Conservation (phyloP, 1,140 invertebrate genomes). For the Cotesia glomerata region DNA sequence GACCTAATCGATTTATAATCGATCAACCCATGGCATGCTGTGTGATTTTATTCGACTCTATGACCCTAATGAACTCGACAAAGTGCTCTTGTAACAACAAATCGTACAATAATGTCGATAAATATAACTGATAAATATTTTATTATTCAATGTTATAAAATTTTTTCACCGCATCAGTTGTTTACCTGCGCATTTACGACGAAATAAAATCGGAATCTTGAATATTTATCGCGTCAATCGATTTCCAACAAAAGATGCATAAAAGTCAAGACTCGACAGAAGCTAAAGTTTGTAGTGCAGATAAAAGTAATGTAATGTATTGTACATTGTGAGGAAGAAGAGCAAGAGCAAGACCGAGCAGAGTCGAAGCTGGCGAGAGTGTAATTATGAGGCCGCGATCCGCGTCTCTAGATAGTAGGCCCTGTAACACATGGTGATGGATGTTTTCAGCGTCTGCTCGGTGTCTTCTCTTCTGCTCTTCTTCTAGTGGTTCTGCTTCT, state of each 20-base stretch:
- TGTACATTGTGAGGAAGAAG: conserved; percentile 11
- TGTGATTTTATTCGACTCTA: neutral
- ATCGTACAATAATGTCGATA: neutral
- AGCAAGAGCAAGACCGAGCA: conserved; percentile 21
- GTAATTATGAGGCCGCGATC: conserved; percentile 64
- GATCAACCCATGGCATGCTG: conserved; percentile 14
- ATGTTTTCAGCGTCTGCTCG: conserved; percentile 64
- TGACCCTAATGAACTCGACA: conserved; percentile 16
- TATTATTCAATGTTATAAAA: neutral
- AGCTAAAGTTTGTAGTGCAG: no score
- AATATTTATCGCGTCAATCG: neutral
- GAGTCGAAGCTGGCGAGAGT: conserved; percentile 45
- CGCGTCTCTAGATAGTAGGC: conserved; percentile 56
- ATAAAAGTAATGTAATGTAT: no score
- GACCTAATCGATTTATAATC: conserved; percentile 39
- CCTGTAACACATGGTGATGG: conserved; percentile 51
- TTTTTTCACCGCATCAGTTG: no score
- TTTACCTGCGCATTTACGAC: no score
- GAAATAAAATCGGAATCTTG: no score
- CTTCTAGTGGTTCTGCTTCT: conserved; percentile 22
- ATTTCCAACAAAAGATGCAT: no score
- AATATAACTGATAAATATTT: neutral
- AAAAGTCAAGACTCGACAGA: no score
- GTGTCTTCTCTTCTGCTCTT: conserved; percentile 44
- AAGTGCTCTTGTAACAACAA: neutral